phyloP scores from a whole-genome alignment of 2,888 invertebrate genomes.

The Hyppa rectilinea region DNA sequence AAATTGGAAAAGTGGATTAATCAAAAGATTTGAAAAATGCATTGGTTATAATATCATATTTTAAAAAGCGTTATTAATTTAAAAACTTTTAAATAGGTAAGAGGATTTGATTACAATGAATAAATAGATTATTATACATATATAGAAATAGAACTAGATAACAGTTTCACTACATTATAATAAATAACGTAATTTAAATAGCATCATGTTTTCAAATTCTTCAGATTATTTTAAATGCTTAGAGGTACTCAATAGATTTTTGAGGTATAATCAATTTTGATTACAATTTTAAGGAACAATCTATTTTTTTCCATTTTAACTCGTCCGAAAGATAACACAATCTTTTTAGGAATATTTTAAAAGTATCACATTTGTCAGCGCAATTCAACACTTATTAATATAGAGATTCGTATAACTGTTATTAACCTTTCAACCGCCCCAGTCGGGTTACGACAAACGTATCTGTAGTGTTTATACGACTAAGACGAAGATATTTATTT shows the following conservation, averaged over 20 bases:
- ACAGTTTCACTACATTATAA: constrained; percentile 25
- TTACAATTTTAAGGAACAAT: background rate
- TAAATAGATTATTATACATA: constrained; percentile 14
- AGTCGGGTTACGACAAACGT: too few relatives aligned
- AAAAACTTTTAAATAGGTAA: constrained; percentile 1
- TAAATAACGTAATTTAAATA: constrained; percentile 22
- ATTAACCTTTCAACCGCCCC: too few relatives aligned
- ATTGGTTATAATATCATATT: background rate
- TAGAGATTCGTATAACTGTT: background rate
- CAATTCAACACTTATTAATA: background rate
- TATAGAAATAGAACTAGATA: constrained; percentile 33
- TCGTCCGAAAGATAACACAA: too few relatives aligned
- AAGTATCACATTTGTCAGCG: background rate
- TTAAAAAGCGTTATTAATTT: constrained; percentile 5
- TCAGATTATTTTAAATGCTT: background rate
- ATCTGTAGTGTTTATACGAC: too few relatives aligned
- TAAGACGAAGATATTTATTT: too few relatives aligned
- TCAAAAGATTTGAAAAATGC: background rate
- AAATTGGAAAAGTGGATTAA: constrained; percentile 2
- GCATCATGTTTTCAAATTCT: background rate
- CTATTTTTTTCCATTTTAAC: background rate
- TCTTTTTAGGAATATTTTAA: background rate
- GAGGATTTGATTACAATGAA: constrained; percentile 18
- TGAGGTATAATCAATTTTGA: too few relatives aligned
- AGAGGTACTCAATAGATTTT: background rate